Conservation (phyloP, 2,888 invertebrate genomes). For the Entomobrya proxima region DNA sequence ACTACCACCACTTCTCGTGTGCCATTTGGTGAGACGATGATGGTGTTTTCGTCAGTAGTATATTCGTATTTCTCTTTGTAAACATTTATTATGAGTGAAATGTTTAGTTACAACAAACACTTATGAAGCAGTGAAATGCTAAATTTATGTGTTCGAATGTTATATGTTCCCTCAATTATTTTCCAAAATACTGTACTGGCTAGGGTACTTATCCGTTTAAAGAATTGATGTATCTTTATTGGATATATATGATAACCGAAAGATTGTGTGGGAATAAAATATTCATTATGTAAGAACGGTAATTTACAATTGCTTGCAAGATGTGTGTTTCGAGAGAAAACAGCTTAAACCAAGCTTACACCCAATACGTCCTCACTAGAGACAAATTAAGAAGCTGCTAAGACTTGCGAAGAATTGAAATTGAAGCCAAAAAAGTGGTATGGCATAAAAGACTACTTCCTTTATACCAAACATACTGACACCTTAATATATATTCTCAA, state of each 20-base stretch:
- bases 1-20: background rate
- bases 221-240: no score
- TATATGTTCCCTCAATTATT: background rate
- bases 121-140: background rate
- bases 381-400: background rate
- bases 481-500: background rate
- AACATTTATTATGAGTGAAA: conserved; percentile 20
- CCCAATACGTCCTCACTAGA: background rate
- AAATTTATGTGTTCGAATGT: background rate
- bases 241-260: background rate
- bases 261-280: background rate
- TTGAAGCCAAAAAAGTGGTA: conserved; percentile 18
- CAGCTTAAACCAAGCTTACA: background rate
- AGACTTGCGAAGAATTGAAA: background rate
- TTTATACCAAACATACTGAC: background rate
- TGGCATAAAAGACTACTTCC: conserved; percentile 6
- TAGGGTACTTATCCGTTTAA: background rate
- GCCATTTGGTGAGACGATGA: background rate
- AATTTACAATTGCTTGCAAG: background rate
- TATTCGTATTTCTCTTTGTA: background rate
- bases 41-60: background rate
- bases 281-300: background rate
- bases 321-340: conserved; percentile 9
- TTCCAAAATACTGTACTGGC: background rate
- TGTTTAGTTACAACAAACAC: conserved; percentile 16